Base-by-base conservation (phyloP, 2,113 vertebrate genomes). In the Haliaeetus leucogaster region DNA sequence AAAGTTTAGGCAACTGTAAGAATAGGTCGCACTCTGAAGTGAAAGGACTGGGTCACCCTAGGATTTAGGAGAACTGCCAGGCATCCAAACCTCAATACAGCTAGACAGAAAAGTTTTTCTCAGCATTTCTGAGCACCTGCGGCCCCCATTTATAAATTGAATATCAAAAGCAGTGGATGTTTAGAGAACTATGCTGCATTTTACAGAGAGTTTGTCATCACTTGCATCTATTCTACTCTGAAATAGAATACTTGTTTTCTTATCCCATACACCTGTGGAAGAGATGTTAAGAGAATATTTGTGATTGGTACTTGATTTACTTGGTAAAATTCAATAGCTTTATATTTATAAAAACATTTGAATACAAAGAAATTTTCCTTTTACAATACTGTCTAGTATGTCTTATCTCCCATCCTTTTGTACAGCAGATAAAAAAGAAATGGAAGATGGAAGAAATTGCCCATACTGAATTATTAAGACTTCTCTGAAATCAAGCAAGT, bases 11-110 rank as follows among this genome's bases (percentile, higher is more conserved):
- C 9, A 70, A 27, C 14, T 42, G 16, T 43, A 82, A 74, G 21
- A 82, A 40, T 11, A 82, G 4, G 34, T 59, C 0, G 0, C 10
- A 25, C 2, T 38, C 18, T 32, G 18, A 55, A 71, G 36, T 67
- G 73, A 71, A 94, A 74, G 17, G n/a, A 63, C 13, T 36, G 45
- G n/a, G 22, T 47, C 20, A 59, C 8, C 11, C 25, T 52, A 52
- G 11, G 13, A 38, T 84, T 84, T 58, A 62, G 30, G 19, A 52
- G 45, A 78, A 42, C 32, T 48, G 2, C 7, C 16, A 62, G 58
- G 9, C 20, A 29, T 72, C 16, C 26, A 36, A 56, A 40, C 11
- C 48, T 67, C 43, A 52, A 7, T 55, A 30, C 8, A 52, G 13
- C 11, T 59, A 52, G 11, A 53, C 2, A n/a, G 7, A 4, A n/a